phyloP scores from a whole-genome alignment of 1,140 invertebrate genomes.

The Hylaeus volcanicus region DNA sequence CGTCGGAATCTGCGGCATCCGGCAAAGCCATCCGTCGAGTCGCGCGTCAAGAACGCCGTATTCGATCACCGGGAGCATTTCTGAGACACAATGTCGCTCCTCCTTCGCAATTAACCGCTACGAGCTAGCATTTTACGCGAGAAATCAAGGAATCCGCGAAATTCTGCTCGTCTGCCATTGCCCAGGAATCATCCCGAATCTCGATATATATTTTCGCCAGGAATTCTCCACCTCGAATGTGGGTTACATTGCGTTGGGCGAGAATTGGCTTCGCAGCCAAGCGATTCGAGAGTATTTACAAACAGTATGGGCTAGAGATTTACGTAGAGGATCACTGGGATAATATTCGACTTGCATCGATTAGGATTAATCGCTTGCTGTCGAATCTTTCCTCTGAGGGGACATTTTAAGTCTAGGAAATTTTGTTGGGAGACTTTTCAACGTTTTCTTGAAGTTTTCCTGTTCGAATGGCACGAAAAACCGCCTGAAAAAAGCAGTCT shows the following conservation, averaged over 20 bases:
- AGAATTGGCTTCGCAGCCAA: neutral
- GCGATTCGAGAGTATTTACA: neutral
- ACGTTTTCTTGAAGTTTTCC: too few relatives aligned
- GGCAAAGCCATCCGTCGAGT: neutral
- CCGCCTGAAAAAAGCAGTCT: too few relatives aligned
- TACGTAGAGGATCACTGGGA: neutral
- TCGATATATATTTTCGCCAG: neutral
- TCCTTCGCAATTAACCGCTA: too few relatives aligned
- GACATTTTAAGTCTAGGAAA: too few relatives aligned
- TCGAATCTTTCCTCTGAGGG: too few relatives aligned
- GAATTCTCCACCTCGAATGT: neutral
- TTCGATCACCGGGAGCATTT: neutral
- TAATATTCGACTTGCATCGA: neutral
- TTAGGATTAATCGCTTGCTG: too few relatives aligned
- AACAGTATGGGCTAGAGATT: neutral
- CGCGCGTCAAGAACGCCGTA: conserved; percentile 16
- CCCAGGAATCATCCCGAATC: neutral
- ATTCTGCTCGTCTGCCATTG: neutral
- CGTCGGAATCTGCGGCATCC: conserved; percentile 2
- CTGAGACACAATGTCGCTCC: conserved; percentile 10
- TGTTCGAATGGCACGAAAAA: too few relatives aligned
- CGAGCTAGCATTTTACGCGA: neutral
- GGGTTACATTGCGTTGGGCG: neutral
- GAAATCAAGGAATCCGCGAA: conserved; percentile 28
- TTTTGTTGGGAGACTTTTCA: too few relatives aligned